Evolutionary conservation across 2,797 vertebrate species (phyloP).

Genomic region (Melanotaenia maccullochi): DNA sequence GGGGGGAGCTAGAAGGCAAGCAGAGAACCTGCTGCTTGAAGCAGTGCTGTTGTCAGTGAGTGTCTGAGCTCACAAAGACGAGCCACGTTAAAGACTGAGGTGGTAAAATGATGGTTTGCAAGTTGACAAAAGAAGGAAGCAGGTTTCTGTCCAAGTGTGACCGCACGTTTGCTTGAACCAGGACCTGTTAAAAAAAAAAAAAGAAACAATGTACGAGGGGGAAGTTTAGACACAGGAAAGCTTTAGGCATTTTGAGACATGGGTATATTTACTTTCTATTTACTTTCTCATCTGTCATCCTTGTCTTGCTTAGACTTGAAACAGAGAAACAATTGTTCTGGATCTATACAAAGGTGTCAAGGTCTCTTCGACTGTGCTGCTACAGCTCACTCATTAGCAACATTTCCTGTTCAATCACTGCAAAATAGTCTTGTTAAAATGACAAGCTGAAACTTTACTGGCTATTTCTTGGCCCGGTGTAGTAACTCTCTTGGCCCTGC

Average conservation of each 20-base stretch:
- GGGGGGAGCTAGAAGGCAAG: conserved; percentile 54
- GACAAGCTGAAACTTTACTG: not conserved
- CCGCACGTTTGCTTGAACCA: conserved; percentile 58
- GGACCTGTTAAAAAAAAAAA: conserved; percentile 50
- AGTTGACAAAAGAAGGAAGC: conserved; percentile 34
- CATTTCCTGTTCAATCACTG: conserved; percentile 5
- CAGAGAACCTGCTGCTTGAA: conserved; percentile 57
- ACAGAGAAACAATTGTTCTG: not conserved
- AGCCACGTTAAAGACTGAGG: conserved; percentile 60
- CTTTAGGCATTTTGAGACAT: conserved; percentile 1
- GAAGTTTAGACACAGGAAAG: conserved; percentile 3
- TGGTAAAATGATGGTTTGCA: conserved; percentile 14
- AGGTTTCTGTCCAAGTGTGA: conserved; percentile 60
- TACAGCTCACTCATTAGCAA: conserved; percentile 14
- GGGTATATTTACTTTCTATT: not conserved
- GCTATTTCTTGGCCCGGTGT: not conserved
- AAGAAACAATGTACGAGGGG: conserved; percentile 5
- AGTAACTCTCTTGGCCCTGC: not conserved
- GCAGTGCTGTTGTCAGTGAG: conserved; percentile 56
- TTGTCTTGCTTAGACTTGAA: not conserved
- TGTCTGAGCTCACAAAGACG: conserved; percentile 48
- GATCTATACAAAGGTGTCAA: conserved; percentile 10
- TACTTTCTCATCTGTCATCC: not conserved
- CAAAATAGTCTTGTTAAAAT: conserved; percentile 14
- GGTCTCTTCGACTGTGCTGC: not conserved